phyloP scores from a whole-genome alignment of 2,113 vertebrate species.

The Cyanistes caeruleus region DNA sequence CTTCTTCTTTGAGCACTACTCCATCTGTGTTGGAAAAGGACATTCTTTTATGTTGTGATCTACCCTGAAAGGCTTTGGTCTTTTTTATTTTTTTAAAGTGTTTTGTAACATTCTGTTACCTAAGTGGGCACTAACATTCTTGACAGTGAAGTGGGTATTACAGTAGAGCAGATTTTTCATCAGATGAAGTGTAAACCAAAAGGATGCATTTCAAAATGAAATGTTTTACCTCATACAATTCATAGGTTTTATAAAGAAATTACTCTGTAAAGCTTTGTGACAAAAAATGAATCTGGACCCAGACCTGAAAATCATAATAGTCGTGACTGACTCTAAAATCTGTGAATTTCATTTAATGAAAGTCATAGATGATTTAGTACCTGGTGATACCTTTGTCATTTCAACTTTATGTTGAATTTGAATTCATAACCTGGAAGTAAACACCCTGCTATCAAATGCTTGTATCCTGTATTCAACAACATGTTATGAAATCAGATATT shows the following conservation, averaged over 20 bases:
- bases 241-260: not conserved
- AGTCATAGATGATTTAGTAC: not conserved
- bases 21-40: not conserved
- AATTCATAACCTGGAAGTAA: not conserved
- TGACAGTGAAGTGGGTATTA: not conserved
- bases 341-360: not conserved
- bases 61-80: not conserved
- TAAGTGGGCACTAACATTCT: not conserved
- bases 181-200: not conserved
- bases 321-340: not conserved
- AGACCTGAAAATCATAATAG: not conserved
- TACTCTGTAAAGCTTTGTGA: not conserved
- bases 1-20: not conserved
- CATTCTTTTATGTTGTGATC: not conserved
- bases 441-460: not conserved
- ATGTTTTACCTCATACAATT: not conserved
- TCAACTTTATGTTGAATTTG: not conserved
- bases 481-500: not conserved
- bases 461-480: not conserved
- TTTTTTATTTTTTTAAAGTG: not conserved
- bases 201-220: not conserved
- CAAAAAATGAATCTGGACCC: not conserved
- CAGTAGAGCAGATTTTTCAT: not conserved
- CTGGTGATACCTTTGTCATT: not conserved
- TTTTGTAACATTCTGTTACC: not conserved